Percentiles rank a stretch among this genome's conserved stretches.
Evolutionary conservation across 2,113 vertebrate genomes (phyloP).

Genomic region (Melanerpes formicivorus): DNA sequence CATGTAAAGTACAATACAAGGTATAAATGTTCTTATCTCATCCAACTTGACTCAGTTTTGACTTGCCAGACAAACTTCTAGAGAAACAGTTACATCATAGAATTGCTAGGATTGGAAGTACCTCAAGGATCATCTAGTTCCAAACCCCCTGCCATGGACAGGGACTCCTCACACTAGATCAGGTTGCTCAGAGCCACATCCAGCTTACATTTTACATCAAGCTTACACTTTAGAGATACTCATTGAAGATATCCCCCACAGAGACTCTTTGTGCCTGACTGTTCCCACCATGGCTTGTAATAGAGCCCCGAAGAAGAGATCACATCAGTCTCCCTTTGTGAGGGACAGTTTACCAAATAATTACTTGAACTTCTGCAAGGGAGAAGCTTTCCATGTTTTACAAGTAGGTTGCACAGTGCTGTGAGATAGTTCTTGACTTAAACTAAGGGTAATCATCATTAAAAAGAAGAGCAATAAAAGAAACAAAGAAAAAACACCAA

Average conservation of each 20-base stretch:
- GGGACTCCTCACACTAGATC: too few species aligned
- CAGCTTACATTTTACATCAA: too few species aligned
- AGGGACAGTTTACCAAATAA: neutral
- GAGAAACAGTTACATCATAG: neutral
- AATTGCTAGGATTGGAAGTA: too few species aligned
- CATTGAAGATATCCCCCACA: neutral
- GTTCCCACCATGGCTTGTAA: neutral
- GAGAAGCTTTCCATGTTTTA: neutral
- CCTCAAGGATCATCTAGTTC: too few species aligned
- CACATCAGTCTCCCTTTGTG: neutral
- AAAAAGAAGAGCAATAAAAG: neutral
- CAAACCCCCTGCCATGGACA: too few species aligned
- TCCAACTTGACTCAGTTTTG: neutral
- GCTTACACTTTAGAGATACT: neutral
- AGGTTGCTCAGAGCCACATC: too few species aligned
- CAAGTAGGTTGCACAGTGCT: neutral
- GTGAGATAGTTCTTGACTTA: neutral
- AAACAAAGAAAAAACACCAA: neutral
- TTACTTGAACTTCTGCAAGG: neutral
- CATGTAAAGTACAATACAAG: rapidly evolving
- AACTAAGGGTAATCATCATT: neutral
- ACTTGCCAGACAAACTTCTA: neutral
- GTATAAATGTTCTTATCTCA: neutral
- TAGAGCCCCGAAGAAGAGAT: neutral
- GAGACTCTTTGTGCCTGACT: neutral